phyloP scores from a whole-genome alignment of 2,113 vertebrate species.

The Crypturellus undulatus region DNA sequence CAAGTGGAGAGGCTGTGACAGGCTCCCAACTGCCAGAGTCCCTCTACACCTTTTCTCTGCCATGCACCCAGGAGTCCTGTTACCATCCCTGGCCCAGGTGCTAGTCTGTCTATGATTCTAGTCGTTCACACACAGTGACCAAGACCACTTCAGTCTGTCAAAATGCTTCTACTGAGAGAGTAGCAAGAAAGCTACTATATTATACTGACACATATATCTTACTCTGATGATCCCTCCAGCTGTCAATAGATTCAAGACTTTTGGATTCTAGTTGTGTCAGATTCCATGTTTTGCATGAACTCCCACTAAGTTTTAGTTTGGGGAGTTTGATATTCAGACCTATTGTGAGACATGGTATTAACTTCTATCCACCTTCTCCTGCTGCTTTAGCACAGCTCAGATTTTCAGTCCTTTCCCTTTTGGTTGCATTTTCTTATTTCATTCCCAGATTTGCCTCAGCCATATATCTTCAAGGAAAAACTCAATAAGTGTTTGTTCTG shows the following conservation, averaged over 20 bases:
- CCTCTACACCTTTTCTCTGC: background rate
- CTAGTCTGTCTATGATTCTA: background rate
- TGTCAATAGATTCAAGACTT: background rate
- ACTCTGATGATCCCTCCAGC: background rate
- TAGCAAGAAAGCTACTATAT: background rate
- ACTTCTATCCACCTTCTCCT: background rate
- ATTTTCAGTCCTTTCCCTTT: background rate
- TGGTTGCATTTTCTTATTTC: background rate
- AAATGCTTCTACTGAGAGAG: background rate
- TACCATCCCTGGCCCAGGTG: background rate
- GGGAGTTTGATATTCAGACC: background rate
- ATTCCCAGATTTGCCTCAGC: background rate
- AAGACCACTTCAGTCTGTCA: background rate
- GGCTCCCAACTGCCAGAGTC: background rate
- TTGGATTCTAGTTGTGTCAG: background rate
- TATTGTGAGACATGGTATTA: background rate
- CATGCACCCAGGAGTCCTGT: background rate
- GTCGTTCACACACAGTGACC: background rate
- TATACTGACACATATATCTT: background rate
- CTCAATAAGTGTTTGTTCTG: background rate
- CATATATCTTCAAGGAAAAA: accelerated
- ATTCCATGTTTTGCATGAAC: background rate
- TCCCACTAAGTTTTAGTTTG: background rate
- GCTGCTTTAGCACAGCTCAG: background rate
- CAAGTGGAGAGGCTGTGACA: background rate